Evolutionary conservation across 1,140 invertebrate species (phyloP), one percentile per base, ranked within the genome.

Genomic region (Aphelenchoides avenae): DNA sequence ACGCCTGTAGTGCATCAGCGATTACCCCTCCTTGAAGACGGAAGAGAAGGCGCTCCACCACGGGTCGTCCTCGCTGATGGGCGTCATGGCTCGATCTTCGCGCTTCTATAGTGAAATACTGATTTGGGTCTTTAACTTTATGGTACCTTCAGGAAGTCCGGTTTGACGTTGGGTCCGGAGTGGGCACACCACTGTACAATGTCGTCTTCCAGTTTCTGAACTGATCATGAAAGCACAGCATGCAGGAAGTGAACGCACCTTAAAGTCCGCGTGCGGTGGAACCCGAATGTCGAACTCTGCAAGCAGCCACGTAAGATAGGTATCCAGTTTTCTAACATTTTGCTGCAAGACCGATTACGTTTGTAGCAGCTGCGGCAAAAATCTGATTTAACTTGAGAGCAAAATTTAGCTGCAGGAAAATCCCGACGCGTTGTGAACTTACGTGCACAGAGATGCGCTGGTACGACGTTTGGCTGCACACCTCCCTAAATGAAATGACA

Each of bases 391-490:
- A 42, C 61, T 36, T n/a, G 20, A 36, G 5, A 48, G n/a, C 9
- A 48, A 18, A 39, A 39, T 13, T 30, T 33, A 36, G 15, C 2
- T 4, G 26, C 27, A 39, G 39, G 34, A n/a, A 22, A 26, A 24
- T n/a, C 5, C 5, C 6, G 20, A 27, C 24, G 13, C 18, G 15
- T 26, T 47, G 31, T 64, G n/a, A n/a, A n/a, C n/a, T n/a, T n/a
- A 53, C 44, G 53, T 1, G 84, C 86, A 0, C 78, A 81, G 18
- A 94, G 72, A 68, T 87, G 83, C 39, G 86, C 84, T 0, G 91
- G 91, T 42, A 95, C 82, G 2, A 95, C 89, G 79, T 96, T 96
- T 18, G 83, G 80, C 78, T 93, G 89, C 1, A 91, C 84, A 13
- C 91, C 91, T 52, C 90, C 90, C 78, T n/a, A n/a, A n/a, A n/a